Percentiles rank a stretch among this genome's conserved stretches.
Evolutionary conservation across 1,140 invertebrate species (phyloP).

Genomic region (Drosophila kanapiae): DNA sequence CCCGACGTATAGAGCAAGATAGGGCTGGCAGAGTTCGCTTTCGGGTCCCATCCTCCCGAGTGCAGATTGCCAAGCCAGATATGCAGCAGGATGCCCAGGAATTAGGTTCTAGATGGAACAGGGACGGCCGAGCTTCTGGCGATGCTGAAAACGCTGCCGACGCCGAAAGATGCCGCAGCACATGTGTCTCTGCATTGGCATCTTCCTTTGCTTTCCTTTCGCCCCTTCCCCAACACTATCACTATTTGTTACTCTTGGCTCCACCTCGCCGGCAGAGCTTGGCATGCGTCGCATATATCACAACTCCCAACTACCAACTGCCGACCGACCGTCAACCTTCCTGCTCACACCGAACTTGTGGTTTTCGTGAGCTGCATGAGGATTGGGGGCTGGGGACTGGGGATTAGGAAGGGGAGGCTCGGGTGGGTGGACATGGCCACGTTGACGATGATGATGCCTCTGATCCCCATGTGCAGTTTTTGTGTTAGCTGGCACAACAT

Average conservation of each 20-base stretch:
- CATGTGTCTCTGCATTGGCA: constrained; percentile 35
- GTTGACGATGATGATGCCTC: constrained; percentile 44
- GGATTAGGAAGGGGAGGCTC: constrained; percentile 1
- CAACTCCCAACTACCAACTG: constrained; percentile 50
- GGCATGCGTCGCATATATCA: constrained; percentile 80
- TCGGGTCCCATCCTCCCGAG: constrained; percentile 19
- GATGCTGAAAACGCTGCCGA: constrained; percentile 1
- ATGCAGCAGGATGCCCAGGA: constrained; percentile 30
- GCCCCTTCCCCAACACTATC: constrained; percentile 45
- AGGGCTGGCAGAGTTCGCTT: constrained; percentile 36
- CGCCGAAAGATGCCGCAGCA: constrained; percentile 28
- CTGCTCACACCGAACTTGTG: constrained; percentile 46
- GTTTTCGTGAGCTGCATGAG: constrained; percentile 69
- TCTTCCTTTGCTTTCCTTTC: constrained; percentile 26
- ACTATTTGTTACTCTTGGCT: constrained; percentile 67
- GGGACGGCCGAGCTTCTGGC: not conserved
- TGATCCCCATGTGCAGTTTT: constrained; percentile 42
- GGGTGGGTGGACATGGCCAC: constrained; percentile 31
- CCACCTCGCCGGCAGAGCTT: constrained; percentile 34
- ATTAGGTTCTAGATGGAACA: constrained; percentile 18
- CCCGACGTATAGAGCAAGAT: constrained; percentile 70
- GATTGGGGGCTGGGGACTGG: constrained; percentile 28
- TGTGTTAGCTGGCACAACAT: constrained; percentile 60
- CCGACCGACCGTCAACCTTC: not conserved
- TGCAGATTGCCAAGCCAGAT: constrained; percentile 32